Percentiles rank a stretch among this genome's conserved stretches.
phyloP scores from a whole-genome alignment of 2,888 invertebrate species.

The Hymenopus coronatus region DNA sequence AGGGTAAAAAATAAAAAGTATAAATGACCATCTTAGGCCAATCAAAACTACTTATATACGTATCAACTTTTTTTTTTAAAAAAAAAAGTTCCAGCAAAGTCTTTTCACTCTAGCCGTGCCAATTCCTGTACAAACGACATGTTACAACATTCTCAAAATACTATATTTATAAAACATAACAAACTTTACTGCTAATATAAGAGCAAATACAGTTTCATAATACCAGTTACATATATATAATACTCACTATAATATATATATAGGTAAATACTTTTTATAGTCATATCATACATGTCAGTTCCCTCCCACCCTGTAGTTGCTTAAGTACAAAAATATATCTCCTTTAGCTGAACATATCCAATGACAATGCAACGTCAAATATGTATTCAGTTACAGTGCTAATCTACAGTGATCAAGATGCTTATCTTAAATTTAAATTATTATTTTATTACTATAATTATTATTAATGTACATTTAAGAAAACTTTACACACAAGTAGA shows the following conservation, averaged over 20 bases:
- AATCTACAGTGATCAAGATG: not conserved
- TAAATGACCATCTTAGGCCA: not conserved
- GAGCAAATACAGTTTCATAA: not conserved
- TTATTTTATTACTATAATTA: not conserved
- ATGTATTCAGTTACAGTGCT: not conserved
- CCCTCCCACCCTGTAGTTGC: not conserved
- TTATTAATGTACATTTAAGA: not conserved
- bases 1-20: not conserved
- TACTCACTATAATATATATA: not conserved
- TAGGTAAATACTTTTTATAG: slow-evolving; percentile 9
- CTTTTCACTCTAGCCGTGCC: not conserved
- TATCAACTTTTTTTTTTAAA: not conserved
- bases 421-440: not conserved
- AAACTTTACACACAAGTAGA: not conserved
- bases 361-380: not conserved
- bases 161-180: slow-evolving; percentile 1
- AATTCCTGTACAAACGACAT: not conserved
- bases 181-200: not conserved
- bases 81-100: not conserved
- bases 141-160: slow-evolving; percentile 3
- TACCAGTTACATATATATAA: not conserved
- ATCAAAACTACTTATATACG: not conserved
- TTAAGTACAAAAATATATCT: slow-evolving; percentile 19
- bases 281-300: not conserved
- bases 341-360: not conserved